Percentiles rank a stretch among this genome's conserved stretches.
These are phyloP conservation scores for Mustela nigripes DNA, from an alignment of 2,113 vertebrate genomes.

Conservation along the genomic window DNA sequence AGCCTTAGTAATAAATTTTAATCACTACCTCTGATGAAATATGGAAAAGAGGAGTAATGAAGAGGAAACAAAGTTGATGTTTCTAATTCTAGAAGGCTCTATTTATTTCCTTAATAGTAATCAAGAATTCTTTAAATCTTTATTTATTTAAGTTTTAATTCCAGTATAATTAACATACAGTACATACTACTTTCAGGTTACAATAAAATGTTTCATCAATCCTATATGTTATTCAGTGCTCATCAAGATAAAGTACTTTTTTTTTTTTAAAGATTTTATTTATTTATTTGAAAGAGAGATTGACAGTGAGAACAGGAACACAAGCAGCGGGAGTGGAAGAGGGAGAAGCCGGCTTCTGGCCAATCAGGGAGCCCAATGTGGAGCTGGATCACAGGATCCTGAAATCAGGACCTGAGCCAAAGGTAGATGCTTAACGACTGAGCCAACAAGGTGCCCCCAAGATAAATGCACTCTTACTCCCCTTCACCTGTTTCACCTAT, in stretches of 20 bases:
- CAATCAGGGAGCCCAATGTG: no score
- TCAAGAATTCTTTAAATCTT: background rate
- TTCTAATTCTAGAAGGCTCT: constrained; percentile 7
- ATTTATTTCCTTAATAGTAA: constrained; percentile 1
- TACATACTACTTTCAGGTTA: background rate
- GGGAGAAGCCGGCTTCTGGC: no score
- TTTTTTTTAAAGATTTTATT: no score
- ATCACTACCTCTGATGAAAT: constrained; percentile 26
- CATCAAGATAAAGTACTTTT: background rate
- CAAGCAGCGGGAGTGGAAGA: no score
- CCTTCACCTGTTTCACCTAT: background rate
- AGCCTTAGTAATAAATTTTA: background rate
- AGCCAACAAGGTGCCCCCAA: no score
- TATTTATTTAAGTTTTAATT: background rate
- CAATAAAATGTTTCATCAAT: background rate
- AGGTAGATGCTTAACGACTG: no score
- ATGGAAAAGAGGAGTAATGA: background rate
- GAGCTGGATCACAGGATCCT: no score
- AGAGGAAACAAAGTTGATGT: background rate
- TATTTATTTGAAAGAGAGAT: no score
- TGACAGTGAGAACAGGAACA: no score
- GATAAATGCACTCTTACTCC: background rate
- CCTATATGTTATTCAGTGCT: background rate
- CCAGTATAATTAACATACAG: background rate
- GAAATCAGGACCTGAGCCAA: no score